These are phyloP conservation scores for Pseudocheirus occidentalis DNA, from an alignment of 2,797 vertebrate genomes.

Conservation along the genomic window DNA sequence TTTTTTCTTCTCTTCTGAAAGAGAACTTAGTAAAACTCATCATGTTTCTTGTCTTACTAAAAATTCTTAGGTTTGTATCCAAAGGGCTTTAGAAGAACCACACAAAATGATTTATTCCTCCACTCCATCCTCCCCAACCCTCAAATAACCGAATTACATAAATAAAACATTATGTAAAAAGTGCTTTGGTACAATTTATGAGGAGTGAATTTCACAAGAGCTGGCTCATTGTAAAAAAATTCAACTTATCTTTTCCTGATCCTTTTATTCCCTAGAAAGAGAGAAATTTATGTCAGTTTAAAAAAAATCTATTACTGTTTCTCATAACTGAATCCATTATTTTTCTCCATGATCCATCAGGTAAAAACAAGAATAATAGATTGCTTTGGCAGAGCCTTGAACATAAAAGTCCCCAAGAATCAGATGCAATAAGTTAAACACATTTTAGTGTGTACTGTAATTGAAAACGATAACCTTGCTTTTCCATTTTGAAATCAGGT, in stretches of 20 bases:
- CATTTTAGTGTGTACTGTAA: conserved; percentile 72
- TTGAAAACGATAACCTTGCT: conserved; percentile 76
- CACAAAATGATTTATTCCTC: conserved; percentile 76
- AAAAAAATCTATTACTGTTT: conserved; percentile 82
- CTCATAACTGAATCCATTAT: conserved; percentile 84
- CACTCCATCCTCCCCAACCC: conserved; percentile 52
- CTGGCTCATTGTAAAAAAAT: conserved; percentile 78
- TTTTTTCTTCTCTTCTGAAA: conserved; percentile 63
- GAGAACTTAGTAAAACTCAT: conserved; percentile 63
- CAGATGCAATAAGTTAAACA: conserved; percentile 77
- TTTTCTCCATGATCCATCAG: conserved; percentile 81
- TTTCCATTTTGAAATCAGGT: conserved; percentile 80
- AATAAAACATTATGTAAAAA: conserved; percentile 84
- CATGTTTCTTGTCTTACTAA: conserved; percentile 66
- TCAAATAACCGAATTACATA: conserved; percentile 83
- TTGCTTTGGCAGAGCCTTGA: conserved; percentile 80
- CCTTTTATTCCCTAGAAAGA: conserved; percentile 81
- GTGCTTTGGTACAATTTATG: conserved; percentile 79
- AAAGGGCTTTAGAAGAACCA: conserved; percentile 74
- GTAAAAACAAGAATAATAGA: conserved; percentile 82
- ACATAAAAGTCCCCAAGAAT: conserved; percentile 79
- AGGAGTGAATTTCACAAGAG: conserved; percentile 79
- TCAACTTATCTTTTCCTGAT: conserved; percentile 81
- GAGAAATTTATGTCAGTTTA: conserved; percentile 81
- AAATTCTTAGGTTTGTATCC: conserved; percentile 74